Evolutionary conservation across 2,113 vertebrate genomes (phyloP), one percentile per base, ranked within the genome.

Genomic region (Chaetodon trifascialis): DNA sequence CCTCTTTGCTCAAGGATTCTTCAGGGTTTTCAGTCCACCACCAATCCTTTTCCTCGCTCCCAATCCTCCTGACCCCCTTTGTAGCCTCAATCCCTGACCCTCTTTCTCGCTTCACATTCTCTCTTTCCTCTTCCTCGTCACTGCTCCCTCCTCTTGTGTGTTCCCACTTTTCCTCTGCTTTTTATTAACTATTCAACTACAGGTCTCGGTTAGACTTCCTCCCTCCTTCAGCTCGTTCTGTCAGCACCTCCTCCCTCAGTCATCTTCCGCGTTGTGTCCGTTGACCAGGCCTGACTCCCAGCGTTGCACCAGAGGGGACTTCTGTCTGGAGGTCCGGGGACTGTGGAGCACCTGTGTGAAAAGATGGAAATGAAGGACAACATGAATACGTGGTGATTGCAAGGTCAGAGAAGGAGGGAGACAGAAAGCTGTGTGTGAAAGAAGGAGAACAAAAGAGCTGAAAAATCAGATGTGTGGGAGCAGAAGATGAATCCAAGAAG

Each of bases 221-320:
- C 19, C 34, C 30, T 62, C 17, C 25, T 23, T 47, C 38, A 21
- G 21, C 69, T 73, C 8, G 11, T 47, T 67, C 62, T 7, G 16
- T 74, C 47, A 40, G 0, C 38, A 1, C 38, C 69, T 86, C 70
- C 72, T 94, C 89, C 70, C 72, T 94, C 89, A 89, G 79, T 93
- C 44, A 0, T 91, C 76, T 3, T 92, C 86, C 2, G 60, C 42
- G 15, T 68, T 69, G 62, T 91, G 85, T 23, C 91, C 91, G 34
- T 93, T 94, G 79, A 94, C 63, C 72, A 89, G 86, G 12, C 95
- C 94, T 0, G 94, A 75, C 84, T 96, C 95, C 95, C 95, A 96
- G 76, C 86, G 92, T 65, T 94, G 89, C 38, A 95, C 88, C 12
- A 96, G 82, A 10, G 89, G 87, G 36, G 65, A 93, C 78, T 91